Percentiles rank a stretch among this genome's conserved stretches.
phyloP scores from a whole-genome alignment of 1,140 invertebrate genomes.

The Dreissena polymorpha region DNA sequence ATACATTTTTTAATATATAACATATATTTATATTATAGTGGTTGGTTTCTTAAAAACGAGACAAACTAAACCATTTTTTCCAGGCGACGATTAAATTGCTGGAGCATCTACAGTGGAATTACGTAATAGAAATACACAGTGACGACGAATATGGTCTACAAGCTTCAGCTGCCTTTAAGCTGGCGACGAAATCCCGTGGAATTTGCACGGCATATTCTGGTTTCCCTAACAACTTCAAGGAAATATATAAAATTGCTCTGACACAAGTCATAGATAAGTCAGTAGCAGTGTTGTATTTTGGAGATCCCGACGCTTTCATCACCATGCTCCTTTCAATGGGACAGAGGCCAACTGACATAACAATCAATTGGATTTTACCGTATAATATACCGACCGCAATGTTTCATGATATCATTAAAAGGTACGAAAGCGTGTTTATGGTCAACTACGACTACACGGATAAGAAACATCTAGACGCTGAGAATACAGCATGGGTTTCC shows the following conservation, averaged over 20 bases:
- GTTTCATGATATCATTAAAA: no score
- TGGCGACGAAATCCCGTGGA: conserved; percentile 20
- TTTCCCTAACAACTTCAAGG: conserved; percentile 14
- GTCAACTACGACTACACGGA: no score
- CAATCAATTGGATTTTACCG: conserved; percentile 1
- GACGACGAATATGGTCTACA: conserved; percentile 25
- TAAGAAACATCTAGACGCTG: no score
- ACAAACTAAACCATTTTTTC: not conserved
- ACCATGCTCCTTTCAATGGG: not conserved
- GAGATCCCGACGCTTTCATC: conserved; percentile 18
- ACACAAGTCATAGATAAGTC: conserved; percentile 29
- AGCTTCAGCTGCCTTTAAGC: not conserved
- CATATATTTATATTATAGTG: no score
- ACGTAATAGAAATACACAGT: conserved; percentile 57
- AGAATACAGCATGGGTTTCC: no score
- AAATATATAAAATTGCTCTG: conserved; percentile 1
- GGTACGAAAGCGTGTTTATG: no score
- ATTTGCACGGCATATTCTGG: conserved; percentile 38
- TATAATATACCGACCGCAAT: not conserved
- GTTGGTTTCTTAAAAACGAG: no score
- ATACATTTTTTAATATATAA: no score
- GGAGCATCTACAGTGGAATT: conserved; percentile 50
- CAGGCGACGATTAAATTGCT: conserved; percentile 60
- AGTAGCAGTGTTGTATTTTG: conserved; percentile 43
- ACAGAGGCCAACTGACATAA: not conserved